These are phyloP conservation scores for Noctua janthe DNA, from an alignment of 2,888 invertebrate genomes.

Conservation along the genomic window DNA sequence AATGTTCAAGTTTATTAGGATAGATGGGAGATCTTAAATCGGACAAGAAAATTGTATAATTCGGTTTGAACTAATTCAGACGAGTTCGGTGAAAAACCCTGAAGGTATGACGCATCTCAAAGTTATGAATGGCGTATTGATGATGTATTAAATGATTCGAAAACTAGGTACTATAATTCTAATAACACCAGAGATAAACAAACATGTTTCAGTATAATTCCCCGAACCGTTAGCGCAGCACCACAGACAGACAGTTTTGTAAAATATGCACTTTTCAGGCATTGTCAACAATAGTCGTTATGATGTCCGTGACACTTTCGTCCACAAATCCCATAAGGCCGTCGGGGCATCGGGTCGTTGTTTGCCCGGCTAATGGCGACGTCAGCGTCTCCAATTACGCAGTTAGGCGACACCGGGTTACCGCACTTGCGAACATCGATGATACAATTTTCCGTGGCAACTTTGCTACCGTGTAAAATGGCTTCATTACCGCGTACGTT, in stretches of 20 bases:
- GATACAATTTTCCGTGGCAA: conserved; percentile 48
- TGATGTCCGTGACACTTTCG: conserved; percentile 60
- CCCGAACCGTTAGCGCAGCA: conserved; percentile 18
- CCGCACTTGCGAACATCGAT: conserved; percentile 50
- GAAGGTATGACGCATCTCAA: not conserved
- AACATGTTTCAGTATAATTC: conserved; percentile 35
- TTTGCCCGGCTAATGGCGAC: conserved; percentile 67
- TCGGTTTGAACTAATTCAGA: not conserved
- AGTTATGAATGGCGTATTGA: conserved; percentile 8
- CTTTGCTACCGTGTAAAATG: conserved; percentile 43
- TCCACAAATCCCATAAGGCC: conserved; percentile 62
- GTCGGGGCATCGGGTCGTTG: conserved; percentile 63
- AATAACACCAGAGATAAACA: conserved; percentile 18
- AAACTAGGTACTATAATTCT: conserved; percentile 22
- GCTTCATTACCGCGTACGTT: conserved; percentile 41
- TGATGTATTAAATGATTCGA: conserved; percentile 11
- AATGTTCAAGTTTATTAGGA: conserved; percentile 1
- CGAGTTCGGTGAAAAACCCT: conserved; percentile 6
- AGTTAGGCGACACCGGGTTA: conserved; percentile 62
- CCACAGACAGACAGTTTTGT: conserved; percentile 16
- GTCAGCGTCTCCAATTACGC: conserved; percentile 66
- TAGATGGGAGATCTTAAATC: not conserved
- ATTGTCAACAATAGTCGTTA: conserved; percentile 40
- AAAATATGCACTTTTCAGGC: conserved; percentile 28
- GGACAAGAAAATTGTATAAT: not conserved